Evolutionary conservation across 2,888 invertebrate species (phyloP).

Genomic region (Gnatocerus cornutus): DNA sequence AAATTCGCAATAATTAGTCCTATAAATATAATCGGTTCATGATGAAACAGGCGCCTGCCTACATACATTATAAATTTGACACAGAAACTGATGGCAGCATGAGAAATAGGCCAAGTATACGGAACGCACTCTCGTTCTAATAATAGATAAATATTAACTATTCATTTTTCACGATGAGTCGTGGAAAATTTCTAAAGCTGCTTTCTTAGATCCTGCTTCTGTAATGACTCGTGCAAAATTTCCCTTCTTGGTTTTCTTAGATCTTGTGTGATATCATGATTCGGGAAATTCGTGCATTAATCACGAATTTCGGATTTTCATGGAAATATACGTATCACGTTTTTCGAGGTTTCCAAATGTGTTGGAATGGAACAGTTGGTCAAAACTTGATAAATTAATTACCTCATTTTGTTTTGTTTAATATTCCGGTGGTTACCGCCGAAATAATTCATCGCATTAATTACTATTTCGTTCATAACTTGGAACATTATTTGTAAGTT

Average conservation of each 20-base stretch:
- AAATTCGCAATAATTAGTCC: slow-evolving; percentile 1
- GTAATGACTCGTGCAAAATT: no score
- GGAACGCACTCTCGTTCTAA: background rate
- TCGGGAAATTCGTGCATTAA: no score
- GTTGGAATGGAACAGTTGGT: background rate
- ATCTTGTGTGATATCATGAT: no score
- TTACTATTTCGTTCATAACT: slow-evolving; percentile 20
- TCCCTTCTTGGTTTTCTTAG: no score
- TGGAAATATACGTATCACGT: no score
- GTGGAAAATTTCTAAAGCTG: background rate
- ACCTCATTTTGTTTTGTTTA: background rate
- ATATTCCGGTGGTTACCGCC: background rate
- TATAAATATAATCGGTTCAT: background rate
- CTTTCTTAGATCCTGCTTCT: background rate
- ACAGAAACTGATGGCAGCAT: background rate
- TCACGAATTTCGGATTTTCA: no score
- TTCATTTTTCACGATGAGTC: slow-evolving; percentile 1
- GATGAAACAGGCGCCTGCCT: background rate
- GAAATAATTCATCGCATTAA: slow-evolving; percentile 18
- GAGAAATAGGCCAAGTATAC: slow-evolving; percentile 4
- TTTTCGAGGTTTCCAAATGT: no score
- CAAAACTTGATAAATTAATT: slow-evolving; percentile 17
- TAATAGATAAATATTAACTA: slow-evolving; percentile 1
- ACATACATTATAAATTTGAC: background rate
- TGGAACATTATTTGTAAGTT: slow-evolving; percentile 18